Base-by-base conservation (phyloP, 92 coral and sea anemone species). In the Desmophyllum pertusum region DNA sequence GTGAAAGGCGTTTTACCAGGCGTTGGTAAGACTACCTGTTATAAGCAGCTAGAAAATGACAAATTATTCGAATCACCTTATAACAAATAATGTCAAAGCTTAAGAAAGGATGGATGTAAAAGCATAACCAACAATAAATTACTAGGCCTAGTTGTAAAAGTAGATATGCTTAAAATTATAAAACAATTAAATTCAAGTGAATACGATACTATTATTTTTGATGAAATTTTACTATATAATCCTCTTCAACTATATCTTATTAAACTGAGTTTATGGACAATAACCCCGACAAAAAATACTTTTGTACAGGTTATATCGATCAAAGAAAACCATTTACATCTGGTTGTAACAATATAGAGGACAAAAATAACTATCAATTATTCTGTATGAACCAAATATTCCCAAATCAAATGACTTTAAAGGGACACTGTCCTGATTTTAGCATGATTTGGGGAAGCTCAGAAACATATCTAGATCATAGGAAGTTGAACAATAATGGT, bases 231-330 rank as follows among this genome's bases (percentile, higher is more conserved):
- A 57, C 38, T 72, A 25, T 67, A 81, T 19, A 46, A 46, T 27
- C 77, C 66, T 5, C 19, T 65, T 4, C 85, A 81, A 70, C 68
- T 81, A 10, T 50, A 81, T 36, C 67, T 45, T 35, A 81, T 81
- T 19, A 68, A 81, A 81, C 46, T 69, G 64, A n/a, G n/a, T 79
- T 59, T 23, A 79, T 79, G 83, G 83, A 63, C 2, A 19, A 79
- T 19, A 19, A 79, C 40, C 59, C 59, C 9, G 74, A 63, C 40
- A 79, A 79, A 79, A 37, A 1, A 50, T 69, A 15, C 30, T 15
- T n/a, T 25, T 81, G 85, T 50, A 68, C 85, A 1, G 85, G 85
- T 0, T 76, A 81, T 36, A 81, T 81, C 29, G 85, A 81, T 81
- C 86, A 81, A 70, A 51, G 86, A 23, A 81, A 70, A 39, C 78